Base-by-base conservation (phyloP, 1,140 invertebrate genomes). In the Tetramorium simillimum region DNA sequence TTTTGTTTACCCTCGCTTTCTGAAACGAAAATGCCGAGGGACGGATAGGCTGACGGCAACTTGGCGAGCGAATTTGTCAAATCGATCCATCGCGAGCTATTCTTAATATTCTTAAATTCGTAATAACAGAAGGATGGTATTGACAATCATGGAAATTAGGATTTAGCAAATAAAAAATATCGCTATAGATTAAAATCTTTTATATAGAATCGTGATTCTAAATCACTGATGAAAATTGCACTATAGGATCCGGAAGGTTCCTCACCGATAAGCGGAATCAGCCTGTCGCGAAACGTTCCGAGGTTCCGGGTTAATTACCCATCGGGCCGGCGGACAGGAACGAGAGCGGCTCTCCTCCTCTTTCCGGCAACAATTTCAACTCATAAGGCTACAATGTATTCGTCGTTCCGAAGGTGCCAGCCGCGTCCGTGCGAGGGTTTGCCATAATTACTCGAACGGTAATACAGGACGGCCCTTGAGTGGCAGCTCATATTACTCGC, bases 401-500 rank as follows among this genome's bases (percentile, higher is more conserved):
- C 85, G 85, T 75, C 81, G 90, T 67, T 85, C 62, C 78, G 80
- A 86, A 82, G 85, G 82, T 62, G 63, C 60, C 49, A 82, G 67
- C 46, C 75, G 73, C 33, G 88, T 81, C 70, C 72, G 82, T 88
- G 88, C 51, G 86, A 89, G 87, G 81, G 72, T 90, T 92, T 87
- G 91, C 88, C 92, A 93, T 94, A 94, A 95, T 95, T 94, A 94
- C 93, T 95, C 90, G 91, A 90, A 89, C 92, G 92, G 92, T 94
- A 94, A 93, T 94, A 93, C 92, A 92, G 93, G 92, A 92, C 91
- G 91, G 90, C 91, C 89, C 91, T 94, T 95, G 94, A 95, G 93
- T 94, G 94, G 93, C 94, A 95, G 94, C 92, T 95, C 93, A 94
- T 94, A 95, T 94, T 94, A 94, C 93, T 92, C 91, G 91, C 89